Percentiles rank a stretch among this genome's conserved stretches.
These are phyloP conservation scores for Lucilia sericata DNA, from an alignment of 1,140 invertebrate species.

Conservation along the genomic window DNA sequence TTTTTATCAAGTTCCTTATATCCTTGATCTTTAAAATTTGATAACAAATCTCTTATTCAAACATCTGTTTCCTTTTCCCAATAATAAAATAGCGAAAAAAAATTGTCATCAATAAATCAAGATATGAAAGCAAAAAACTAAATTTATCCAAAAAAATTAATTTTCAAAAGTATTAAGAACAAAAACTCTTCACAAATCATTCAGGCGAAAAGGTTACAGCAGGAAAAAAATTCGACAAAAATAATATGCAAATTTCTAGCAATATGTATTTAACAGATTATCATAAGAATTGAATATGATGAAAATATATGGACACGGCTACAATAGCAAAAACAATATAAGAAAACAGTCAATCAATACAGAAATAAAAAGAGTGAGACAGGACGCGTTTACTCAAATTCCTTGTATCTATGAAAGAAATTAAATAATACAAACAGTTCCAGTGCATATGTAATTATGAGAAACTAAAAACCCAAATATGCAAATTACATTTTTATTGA, in stretches of 20 bases:
- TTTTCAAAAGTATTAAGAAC: neutral
- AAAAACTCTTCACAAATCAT: constrained; percentile 7
- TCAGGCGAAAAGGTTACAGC: neutral
- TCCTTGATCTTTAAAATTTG: no score
- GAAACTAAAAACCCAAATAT: neutral
- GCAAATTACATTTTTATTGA: neutral
- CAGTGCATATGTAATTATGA: constrained; percentile 26
- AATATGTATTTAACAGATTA: constrained; percentile 8
- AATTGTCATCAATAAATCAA: constrained; percentile 27
- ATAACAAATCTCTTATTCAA: neutral
- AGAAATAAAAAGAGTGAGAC: no score
- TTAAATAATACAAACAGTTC: neutral
- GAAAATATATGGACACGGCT: constrained; percentile 9
- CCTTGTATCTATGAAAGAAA: neutral
- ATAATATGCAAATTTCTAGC: neutral
- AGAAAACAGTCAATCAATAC: constrained; percentile 5
- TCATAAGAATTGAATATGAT: neutral
- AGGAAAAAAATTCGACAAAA: neutral
- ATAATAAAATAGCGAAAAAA: neutral
- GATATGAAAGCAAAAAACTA: neutral
- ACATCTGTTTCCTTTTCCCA: neutral
- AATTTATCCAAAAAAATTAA: neutral
- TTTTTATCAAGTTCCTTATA: no score
- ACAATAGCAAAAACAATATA: neutral
- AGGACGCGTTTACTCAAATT: neutral